Evolutionary conservation across 2,888 invertebrate genomes (phyloP), one percentile per base, ranked within the genome.

Genomic region (Liodrosophila aerea): DNA sequence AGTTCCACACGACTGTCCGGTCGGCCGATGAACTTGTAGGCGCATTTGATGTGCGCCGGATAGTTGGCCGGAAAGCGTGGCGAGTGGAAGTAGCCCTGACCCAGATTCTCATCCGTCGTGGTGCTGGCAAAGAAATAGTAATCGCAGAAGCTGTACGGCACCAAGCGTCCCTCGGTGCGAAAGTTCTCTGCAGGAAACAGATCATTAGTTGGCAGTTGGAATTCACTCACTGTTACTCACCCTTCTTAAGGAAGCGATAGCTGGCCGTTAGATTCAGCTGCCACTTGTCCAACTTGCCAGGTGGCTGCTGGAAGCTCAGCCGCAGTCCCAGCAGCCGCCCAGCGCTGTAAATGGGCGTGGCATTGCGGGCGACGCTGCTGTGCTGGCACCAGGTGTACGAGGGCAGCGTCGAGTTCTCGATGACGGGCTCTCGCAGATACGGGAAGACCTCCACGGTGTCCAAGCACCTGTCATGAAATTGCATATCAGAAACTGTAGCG

Each of bases 61-160:
- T 98, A 98, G 84, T 95, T 95, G 82, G 98, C 98, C 67, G 98
- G 98, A 92, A 98, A 98, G 58, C 96, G 94, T 0, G 98, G 98
- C 50, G 98, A 98, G 91, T 95, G 96, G 87, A 97, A 94, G 57
- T 94, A 93, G 53, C 96, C 96, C 89, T 84, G 71, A 3, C 76
- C 83, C 40, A 74, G 27, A 34, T 64, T 64, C 1, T 67, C 73
- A n/a, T 61, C 68, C 4, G 27, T 60, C 8, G 70, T 66, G 13
- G 86, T 69, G 75, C 87, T 95, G 93, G 95, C 94, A 88, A 94
- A 92, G 90, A 96, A 96, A 90, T 95, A 94, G 90, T 94, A 95
- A 90, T 97, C 96, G 89, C 97, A 97, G 91, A 93, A 94, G 51
- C 95, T 95, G 36, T 94, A 94, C 16, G 93, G 91, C 78, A 96